Conservation (phyloP, 2,113 vertebrate genomes). For the Neomonachus schauinslandi region DNA sequence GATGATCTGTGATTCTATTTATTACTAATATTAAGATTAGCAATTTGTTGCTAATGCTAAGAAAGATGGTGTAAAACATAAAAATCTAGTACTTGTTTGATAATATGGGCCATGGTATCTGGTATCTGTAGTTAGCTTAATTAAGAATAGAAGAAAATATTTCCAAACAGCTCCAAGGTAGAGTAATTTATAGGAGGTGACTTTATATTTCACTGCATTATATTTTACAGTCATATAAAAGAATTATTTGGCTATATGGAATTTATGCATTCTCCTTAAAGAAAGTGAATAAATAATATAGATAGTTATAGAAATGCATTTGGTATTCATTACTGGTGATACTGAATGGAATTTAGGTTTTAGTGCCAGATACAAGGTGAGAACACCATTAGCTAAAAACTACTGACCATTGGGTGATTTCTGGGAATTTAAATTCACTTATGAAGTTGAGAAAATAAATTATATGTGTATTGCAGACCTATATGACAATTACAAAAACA, state of each 20-base stretch:
- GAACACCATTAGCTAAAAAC: conserved; percentile 15
- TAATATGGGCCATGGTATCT: neutral
- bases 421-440: neutral
- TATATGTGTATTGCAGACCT: neutral
- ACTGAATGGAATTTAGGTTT: conserved; percentile 33
- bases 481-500: neutral
- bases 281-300: neutral
- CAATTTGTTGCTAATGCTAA: neutral
- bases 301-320: neutral
- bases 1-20: neutral
- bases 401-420: conserved; percentile 1
- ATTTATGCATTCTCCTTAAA: conserved; percentile 34
- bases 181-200: neutral
- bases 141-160: conserved; percentile 3
- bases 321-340: neutral
- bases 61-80: neutral
- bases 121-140: neutral
- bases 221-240: conserved; percentile 38
- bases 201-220: conserved; percentile 22
- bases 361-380: neutral
- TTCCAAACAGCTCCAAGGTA: neutral
- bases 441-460: neutral
- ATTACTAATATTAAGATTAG: neutral
- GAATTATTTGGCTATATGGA: neutral
- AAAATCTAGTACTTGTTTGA: conserved; percentile 11